Evolutionary conservation across 2,797 vertebrate species (phyloP), one percentile per base, ranked within the genome.

Genomic region (Oryzias dopingdopingensis): DNA sequence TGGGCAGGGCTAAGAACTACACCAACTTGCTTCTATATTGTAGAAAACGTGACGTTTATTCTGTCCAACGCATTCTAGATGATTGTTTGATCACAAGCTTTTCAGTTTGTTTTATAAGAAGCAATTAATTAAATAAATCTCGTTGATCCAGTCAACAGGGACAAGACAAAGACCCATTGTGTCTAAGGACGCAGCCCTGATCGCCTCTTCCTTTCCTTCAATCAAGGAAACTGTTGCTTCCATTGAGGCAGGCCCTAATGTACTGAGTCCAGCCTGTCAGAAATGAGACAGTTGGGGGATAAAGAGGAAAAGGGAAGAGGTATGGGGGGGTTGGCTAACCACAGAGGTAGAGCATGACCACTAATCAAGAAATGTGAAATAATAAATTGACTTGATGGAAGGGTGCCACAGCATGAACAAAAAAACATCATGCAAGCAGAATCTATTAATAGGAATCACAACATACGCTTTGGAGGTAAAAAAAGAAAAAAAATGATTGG

Each of bases 101-200:
- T 49, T 72, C 44, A 55, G 61, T 70, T 77, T 32, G 56, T 20
- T 62, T 42, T 37, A 52, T 75, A 65, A 67, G 76, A 56, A 52
- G 66, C 67, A 59, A 80, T 86, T 86, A 84, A 89, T 90, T 88
- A 89, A 88, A 88, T 77, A 83, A 88, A 88, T 82, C 81, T 73
- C 26, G 72, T 87, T 92, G 90, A 90, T 91, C 91, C 79, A 87
- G 71, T 66, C 73, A 75, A 75, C 59, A 76, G 74, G 72, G 79
- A 86, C 29, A 26, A 73, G 73, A 93, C 90, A 92, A 92, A 88
- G 81, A 65, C 45, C 83, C 63, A 89, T 83, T 91, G 88, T 82
- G 83, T 82, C 80, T 80, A 71, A 55, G 76, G 82, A 85, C 86
- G 70, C 70, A 66, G 80, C 69, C 67, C 47, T 69, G 77, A 70